Conservation (phyloP, 2,888 invertebrate species). For the Epinotia nisella region DNA sequence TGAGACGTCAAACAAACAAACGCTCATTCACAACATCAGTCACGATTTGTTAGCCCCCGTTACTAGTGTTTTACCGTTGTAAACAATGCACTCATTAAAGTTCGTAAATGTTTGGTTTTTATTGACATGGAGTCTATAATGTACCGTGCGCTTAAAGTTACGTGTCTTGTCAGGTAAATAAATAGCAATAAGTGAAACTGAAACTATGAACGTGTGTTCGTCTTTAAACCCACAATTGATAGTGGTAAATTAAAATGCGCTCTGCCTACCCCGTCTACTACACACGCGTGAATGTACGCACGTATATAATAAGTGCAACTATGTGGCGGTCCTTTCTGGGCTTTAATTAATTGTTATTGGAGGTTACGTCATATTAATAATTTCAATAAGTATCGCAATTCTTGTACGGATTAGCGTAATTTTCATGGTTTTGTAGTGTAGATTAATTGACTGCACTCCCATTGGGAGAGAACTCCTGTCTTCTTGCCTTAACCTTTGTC, state of each 20-base stretch:
- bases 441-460: too few relatives aligned
- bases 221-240: too few relatives aligned
- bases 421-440: too few relatives aligned
- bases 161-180: constrained; percentile 9
- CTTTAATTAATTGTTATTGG: background rate
- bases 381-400: background rate
- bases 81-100: background rate
- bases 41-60: constrained; percentile 9
- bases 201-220: too few relatives aligned
- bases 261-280: too few relatives aligned
- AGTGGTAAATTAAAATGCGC: too few relatives aligned
- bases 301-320: background rate
- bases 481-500: too few relatives aligned
- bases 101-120: background rate
- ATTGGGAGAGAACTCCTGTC: too few relatives aligned
- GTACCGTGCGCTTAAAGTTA: background rate
- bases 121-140: background rate
- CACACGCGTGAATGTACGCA: too few relatives aligned
- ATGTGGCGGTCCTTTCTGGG: background rate
- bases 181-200: background rate
- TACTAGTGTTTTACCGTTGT: constrained; percentile 8
- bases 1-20: constrained; percentile 18
- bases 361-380: background rate
- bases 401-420: too few relatives aligned
- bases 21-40: constrained; percentile 31